These are phyloP conservation scores for Bombyx mandarina DNA, from an alignment of 1,140 invertebrate species.

Conservation along the genomic window DNA sequence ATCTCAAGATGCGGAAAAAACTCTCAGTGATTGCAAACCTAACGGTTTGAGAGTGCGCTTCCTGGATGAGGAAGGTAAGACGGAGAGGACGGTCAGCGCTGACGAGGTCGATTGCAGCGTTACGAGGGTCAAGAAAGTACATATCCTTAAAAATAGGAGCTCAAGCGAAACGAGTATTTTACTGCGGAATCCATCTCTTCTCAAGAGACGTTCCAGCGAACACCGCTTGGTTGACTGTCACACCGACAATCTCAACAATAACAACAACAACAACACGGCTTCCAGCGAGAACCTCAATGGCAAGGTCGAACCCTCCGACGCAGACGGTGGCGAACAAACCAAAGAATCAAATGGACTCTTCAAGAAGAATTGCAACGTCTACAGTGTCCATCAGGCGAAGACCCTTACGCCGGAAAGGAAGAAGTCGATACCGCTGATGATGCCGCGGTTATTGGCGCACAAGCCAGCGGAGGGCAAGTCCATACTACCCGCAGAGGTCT, in stretches of 20 bases:
- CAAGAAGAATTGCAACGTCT: slow-evolving; percentile 67
- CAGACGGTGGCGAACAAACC: slow-evolving; percentile 45
- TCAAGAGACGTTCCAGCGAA: slow-evolving; percentile 47
- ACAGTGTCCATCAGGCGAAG: slow-evolving; percentile 66
- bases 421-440: slow-evolving; percentile 46
- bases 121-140: slow-evolving; percentile 59
- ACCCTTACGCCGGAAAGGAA: slow-evolving; percentile 59
- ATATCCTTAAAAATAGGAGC: slow-evolving; percentile 65
- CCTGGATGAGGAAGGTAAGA: slow-evolving; percentile 64
- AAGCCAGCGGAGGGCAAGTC: slow-evolving; percentile 43
- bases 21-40: slow-evolving; percentile 32
- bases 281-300: slow-evolving; percentile 57
- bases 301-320: slow-evolving; percentile 25
- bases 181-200: slow-evolving; percentile 54
- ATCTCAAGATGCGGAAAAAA: slow-evolving; percentile 47
- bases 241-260: slow-evolving; percentile 52
- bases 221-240: slow-evolving; percentile 45
- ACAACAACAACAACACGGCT: slow-evolving; percentile 61
- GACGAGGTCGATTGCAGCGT: slow-evolving; percentile 58
- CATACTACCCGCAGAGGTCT: slow-evolving; percentile 47
- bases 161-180: slow-evolving; percentile 67
- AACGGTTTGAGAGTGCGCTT: slow-evolving; percentile 56
- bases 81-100: slow-evolving; percentile 58
- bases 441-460: slow-evolving; percentile 54
- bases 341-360: slow-evolving; percentile 49